A percentile compares a stretch with the other conserved stretches of the same genome.
Conservation (phyloP, 2,797 vertebrate species). For the Hybognathus amarus region DNA sequence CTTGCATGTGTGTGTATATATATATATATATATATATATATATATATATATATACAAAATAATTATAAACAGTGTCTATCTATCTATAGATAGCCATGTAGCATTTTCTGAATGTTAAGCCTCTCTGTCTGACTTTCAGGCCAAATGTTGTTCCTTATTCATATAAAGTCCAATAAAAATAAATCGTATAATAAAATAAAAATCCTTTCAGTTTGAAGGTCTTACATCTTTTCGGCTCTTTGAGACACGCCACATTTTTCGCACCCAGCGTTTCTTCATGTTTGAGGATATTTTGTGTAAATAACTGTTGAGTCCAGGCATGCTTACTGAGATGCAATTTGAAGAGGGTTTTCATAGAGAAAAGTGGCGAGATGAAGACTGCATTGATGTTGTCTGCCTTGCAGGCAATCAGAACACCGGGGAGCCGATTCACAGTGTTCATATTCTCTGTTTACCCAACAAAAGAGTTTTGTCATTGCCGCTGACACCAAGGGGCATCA, state of each 20-base stretch:
- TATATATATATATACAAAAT: no score
- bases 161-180: no score
- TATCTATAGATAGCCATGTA: no score
- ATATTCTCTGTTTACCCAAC: conserved; percentile 50
- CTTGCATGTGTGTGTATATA: no score
- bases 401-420: conserved; percentile 36
- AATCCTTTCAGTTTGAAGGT: background rate
- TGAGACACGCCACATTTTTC: background rate
- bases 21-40: no score
- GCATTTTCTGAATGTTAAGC: background rate
- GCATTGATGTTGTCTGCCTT: conserved; percentile 30
- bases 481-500: conserved; percentile 19
- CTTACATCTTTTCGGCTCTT: background rate
- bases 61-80: no score
- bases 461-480: conserved; percentile 42
- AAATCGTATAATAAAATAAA: background rate
- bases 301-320: conserved; percentile 15
- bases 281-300: conserved; percentile 14
- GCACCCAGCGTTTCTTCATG: background rate
- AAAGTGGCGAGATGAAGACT: conserved; percentile 33
- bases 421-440: conserved; percentile 31
- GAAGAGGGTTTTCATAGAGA: conserved; percentile 12
- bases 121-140: background rate
- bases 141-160: background rate
- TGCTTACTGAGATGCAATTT: background rate